Evolutionary conservation across 1,140 invertebrate species (phyloP), one percentile per base, ranked within the genome.

Genomic region (Melipona quadrifasciata): DNA sequence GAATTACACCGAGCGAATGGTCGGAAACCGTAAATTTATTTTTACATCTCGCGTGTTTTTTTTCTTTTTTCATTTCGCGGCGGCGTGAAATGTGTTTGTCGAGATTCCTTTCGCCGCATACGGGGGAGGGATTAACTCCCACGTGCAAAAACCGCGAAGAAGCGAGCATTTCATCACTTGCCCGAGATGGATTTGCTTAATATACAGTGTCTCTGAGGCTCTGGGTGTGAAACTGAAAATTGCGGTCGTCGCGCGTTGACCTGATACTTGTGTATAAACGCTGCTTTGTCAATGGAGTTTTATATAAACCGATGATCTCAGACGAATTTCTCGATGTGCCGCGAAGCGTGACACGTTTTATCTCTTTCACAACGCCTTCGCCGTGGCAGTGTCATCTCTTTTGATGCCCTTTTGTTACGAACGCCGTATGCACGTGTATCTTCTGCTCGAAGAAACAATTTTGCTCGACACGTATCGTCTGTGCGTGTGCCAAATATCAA

Each of bases 281-380:
- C 4, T 55, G 79, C 79, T 73, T 81, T 81, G 79, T 74, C 79
- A 74, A 81, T 81, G 68, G 14, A 19, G 68, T 73, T 81, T 80
- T 73, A 74, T 81, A 81, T 61, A 81, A 81, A 74, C 55, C 39
- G 70, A 47, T 81, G 79, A 73, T 74, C 79, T 79, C 77, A 73
- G 70, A 74, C 39, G 21, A 81, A 81, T 81, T 51, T 81, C 68
- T 73, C 55, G 68, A 80, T 27, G 68, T 24, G 34, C 47, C 71
- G 72, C 34, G 17, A 31, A 16, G 39, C 67, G 47, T 14, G 79
- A 47, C 53, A 72, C n/a, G 55, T 51, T 58, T 47, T 10, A 21
- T 64, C 61, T 34, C 55, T 68, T 53, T 34, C 65, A 51, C 70
- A 72, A 72, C 53, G n/a, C 27, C 19, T 19, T 12, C n/a, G 53